phyloP scores from a whole-genome alignment of 2,888 invertebrate species.

The Leptothorax acervorum region DNA sequence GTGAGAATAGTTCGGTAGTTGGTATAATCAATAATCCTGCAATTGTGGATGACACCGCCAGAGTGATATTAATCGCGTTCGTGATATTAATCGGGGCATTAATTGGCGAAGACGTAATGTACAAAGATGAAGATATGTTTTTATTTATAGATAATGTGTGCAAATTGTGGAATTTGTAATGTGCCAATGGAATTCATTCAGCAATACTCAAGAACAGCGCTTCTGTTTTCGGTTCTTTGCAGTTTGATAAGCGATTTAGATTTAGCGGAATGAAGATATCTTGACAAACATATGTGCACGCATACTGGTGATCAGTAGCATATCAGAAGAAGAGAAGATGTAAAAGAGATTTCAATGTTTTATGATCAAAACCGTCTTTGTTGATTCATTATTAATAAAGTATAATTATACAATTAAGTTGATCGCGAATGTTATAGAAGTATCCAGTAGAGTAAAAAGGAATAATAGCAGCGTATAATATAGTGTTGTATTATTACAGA shows the following conservation, averaged over 20 bases:
- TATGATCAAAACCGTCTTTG: conserved; percentile 4
- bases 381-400: conserved; percentile 13
- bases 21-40: conserved; percentile 19
- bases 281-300: conserved; percentile 12
- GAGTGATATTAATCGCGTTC: conserved; percentile 10
- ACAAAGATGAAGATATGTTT: conserved; percentile 43
- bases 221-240: conserved; percentile 1
- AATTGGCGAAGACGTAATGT: conserved; percentile 17
- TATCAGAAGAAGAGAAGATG: conserved; percentile 17
- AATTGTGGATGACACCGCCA: background rate
- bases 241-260: background rate
- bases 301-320: background rate
- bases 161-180: conserved; percentile 6
- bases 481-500: background rate
- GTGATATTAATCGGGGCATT: conserved; percentile 18
- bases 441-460: background rate
- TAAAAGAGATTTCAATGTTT: background rate
- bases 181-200: conserved; percentile 16
- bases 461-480: conserved; percentile 12
- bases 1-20: conserved; percentile 30
- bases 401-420: conserved; percentile 5
- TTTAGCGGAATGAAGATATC: background rate
- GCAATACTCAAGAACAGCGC: background rate
- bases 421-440: background rate
- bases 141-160: conserved; percentile 9